Conservation (phyloP, 2,113 vertebrate genomes). For the Chunga burmeisteri region DNA sequence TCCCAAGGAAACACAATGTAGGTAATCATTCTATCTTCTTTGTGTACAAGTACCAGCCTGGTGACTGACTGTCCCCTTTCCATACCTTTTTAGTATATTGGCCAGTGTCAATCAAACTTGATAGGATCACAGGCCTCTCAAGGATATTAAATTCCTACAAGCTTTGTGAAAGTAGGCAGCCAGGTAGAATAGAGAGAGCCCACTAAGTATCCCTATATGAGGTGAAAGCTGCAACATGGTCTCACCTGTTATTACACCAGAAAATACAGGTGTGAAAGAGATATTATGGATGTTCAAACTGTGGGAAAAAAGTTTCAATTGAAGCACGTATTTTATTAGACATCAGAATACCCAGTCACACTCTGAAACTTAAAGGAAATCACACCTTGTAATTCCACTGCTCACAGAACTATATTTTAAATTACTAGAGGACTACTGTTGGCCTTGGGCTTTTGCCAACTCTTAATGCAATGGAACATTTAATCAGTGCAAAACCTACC, state of each 20-base stretch:
- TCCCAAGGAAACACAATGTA: neutral
- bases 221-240: neutral
- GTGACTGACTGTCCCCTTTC: neutral
- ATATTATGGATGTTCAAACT: neutral
- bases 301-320: neutral
- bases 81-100: neutral
- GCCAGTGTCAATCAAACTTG: neutral
- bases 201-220: neutral
- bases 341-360: neutral
- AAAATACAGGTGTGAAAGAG: neutral
- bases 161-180: neutral
- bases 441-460: neutral
- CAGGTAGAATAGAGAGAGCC: neutral
- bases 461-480: neutral
- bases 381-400: neutral
- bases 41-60: neutral
- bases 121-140: neutral
- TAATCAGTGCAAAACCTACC: neutral
- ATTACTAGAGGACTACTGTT: neutral
- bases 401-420: neutral
- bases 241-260: neutral
- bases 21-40: neutral
- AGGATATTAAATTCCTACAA: neutral
- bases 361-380: conserved; percentile 6
- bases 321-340: neutral